These are phyloP conservation scores for Cantharis lateralis DNA, from an alignment of 2,888 invertebrate genomes.

Conservation along the genomic window DNA sequence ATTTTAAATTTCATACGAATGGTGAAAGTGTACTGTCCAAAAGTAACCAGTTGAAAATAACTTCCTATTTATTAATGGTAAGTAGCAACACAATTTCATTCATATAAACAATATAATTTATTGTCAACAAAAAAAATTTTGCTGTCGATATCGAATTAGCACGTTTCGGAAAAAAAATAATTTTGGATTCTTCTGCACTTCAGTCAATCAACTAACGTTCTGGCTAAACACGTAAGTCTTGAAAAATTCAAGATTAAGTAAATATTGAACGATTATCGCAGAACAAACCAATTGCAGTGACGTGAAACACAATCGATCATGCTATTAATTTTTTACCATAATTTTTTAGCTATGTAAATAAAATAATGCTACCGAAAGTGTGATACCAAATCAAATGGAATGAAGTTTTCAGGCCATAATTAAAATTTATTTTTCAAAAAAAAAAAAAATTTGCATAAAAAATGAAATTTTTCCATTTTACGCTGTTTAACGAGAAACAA, in stretches of 20 bases:
- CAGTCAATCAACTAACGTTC: neutral
- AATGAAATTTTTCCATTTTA: too few relatives aligned
- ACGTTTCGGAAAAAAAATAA: neutral
- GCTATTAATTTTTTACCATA: neutral
- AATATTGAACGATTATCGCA: conserved; percentile 14
- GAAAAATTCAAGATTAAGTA: conserved; percentile 2
- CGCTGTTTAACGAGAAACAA: too few relatives aligned
- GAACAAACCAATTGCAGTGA: conserved; percentile 11
- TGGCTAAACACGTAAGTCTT: neutral
- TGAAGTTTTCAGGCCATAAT: neutral
- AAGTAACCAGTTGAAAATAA: neutral
- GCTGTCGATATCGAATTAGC: neutral
- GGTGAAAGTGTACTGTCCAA: neutral
- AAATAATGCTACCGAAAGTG: neutral
- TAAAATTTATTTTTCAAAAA: neutral
- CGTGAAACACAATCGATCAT: neutral
- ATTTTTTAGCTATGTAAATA: neutral
- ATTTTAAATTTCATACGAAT: neutral
- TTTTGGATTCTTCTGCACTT: neutral
- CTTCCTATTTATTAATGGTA: neutral
- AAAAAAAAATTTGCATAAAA: too few relatives aligned
- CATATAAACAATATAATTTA: neutral
- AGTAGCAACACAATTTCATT: neutral
- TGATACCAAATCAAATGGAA: neutral
- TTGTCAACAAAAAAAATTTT: neutral